Conservation (phyloP, 2,888 invertebrate genomes). For the Tenthredo mesomela region DNA sequence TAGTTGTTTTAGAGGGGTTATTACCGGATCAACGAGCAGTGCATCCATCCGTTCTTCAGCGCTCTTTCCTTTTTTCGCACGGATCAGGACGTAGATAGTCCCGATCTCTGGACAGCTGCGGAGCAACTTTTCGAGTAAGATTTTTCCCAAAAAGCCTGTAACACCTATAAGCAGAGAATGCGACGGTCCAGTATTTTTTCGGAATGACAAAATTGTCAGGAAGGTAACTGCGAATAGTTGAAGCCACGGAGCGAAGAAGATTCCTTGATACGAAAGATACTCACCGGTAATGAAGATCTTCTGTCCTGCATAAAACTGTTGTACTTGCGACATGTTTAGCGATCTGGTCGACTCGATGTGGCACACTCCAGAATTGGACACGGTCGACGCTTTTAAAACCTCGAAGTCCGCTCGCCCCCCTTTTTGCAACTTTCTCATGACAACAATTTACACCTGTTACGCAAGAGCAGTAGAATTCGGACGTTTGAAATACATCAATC, state of each 20-base stretch:
- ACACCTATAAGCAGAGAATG: conserved; percentile 52
- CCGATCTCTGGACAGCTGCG: conserved; percentile 57
- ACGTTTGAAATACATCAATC: no score
- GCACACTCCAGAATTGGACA: background rate
- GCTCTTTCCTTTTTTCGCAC: conserved; percentile 56
- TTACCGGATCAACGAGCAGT: conserved; percentile 55
- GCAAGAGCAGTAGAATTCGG: background rate
- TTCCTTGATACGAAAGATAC: background rate
- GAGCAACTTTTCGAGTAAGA: conserved; percentile 60
- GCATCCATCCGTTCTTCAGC: conserved; percentile 55
- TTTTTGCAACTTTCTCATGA: background rate
- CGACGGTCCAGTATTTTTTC: no score
- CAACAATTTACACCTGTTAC: background rate
- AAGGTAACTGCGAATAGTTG: background rate
- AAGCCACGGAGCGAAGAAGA: no score
- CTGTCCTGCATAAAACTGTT: conserved; percentile 4
- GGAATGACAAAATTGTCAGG: background rate
- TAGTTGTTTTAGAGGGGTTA: background rate
- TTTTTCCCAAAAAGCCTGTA: conserved; percentile 61
- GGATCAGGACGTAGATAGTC: conserved; percentile 58
- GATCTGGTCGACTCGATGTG: background rate
- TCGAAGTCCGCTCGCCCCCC: no score
- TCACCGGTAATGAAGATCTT: conserved; percentile 26
- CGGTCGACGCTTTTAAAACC: background rate
- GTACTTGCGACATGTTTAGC: conserved; percentile 13